Conservation (phyloP, 1,140 invertebrate species). For the Drosophila hydei region DNA sequence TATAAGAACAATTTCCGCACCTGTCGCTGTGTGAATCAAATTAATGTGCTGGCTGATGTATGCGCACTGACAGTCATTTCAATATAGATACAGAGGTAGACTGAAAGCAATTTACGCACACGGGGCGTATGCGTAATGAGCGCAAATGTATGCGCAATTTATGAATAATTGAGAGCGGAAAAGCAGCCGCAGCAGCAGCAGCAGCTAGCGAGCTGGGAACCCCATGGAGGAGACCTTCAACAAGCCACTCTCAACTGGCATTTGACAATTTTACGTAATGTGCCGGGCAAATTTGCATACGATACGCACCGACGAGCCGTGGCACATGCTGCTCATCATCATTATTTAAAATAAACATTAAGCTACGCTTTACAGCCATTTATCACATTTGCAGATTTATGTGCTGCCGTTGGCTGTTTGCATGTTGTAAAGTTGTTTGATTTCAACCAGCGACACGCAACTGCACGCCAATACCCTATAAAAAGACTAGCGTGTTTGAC, state of each 20-base stretch:
- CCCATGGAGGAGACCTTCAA: slow-evolving; percentile 6
- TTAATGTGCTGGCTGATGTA: slow-evolving; percentile 46
- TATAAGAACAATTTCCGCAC: slow-evolving; percentile 44
- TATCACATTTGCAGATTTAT: slow-evolving; percentile 80
- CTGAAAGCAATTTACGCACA: slow-evolving; percentile 55
- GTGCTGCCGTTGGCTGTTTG: slow-evolving; percentile 48
- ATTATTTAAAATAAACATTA: slow-evolving; percentile 81
- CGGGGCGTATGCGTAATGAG: slow-evolving; percentile 70
- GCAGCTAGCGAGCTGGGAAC: slow-evolving; percentile 38
- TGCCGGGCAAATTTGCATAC: slow-evolving; percentile 62
- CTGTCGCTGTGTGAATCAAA: slow-evolving; percentile 62
- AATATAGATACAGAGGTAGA: slow-evolving; percentile 17
- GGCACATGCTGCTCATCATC: slow-evolving; percentile 68
- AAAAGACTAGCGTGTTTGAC: background rate
- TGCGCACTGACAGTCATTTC: background rate
- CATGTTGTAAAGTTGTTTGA: slow-evolving; percentile 37
- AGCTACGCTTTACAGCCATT: slow-evolving; percentile 75
- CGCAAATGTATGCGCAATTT: slow-evolving; percentile 69
- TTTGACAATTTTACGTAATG: slow-evolving; percentile 49
- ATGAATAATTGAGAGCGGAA: slow-evolving; percentile 75
- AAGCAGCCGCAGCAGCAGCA: slow-evolving; percentile 27
- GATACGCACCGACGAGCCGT: background rate
- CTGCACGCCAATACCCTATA: background rate
- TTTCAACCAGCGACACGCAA: background rate
- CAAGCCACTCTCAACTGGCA: slow-evolving; percentile 39